Evolutionary conservation across 2,888 invertebrate genomes (phyloP), one percentile per base, ranked within the genome.

Genomic region (Lepidochitona cinerea): DNA sequence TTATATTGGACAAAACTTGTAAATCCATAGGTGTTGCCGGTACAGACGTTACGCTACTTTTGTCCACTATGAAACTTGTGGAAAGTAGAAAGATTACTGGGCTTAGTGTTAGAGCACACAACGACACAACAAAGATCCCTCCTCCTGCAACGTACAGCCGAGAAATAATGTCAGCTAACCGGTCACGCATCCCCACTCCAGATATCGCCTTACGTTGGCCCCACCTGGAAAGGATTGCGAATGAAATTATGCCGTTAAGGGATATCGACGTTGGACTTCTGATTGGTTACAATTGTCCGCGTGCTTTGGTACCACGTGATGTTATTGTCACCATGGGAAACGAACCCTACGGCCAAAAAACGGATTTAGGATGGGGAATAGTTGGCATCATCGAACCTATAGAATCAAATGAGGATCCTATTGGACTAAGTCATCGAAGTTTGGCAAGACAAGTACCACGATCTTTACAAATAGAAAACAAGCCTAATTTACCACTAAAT

Each of bases 261-360:
- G 64, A 78, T 12, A 77, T 74, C 59, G 78, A 79, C 14, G 71
- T 80, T 41, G 80, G 74, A 12, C 65, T 81, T 1, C 37, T 81
- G 35, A 77, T 83, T 14, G 81, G 81, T 0, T 80, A 80, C 52
- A 79, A 80, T 70, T 83, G 81, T 66, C 54, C 79, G 29, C 37
- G 59, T 18, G 83, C 81, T 14, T 53, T 81, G 12, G 37, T 68
- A 7, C 83, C 79, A 14, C 66, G 52, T 52, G 70, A 71, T 32
- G 53, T 72, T 0, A 12, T 79, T 4, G 23, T 12, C 1, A 75
- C 75, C 3, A 14, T 41, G 1, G 68, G 59, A 0, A 74, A 70
- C 23, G 66, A 79, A 37, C 81, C 79, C 18, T 77, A 76, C 52
- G 79, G 70, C 14, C 64, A 76, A 1, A 37, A 73, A 26, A 81